phyloP scores from a whole-genome alignment of 2,113 vertebrate species.

The Theropithecus gelada region DNA sequence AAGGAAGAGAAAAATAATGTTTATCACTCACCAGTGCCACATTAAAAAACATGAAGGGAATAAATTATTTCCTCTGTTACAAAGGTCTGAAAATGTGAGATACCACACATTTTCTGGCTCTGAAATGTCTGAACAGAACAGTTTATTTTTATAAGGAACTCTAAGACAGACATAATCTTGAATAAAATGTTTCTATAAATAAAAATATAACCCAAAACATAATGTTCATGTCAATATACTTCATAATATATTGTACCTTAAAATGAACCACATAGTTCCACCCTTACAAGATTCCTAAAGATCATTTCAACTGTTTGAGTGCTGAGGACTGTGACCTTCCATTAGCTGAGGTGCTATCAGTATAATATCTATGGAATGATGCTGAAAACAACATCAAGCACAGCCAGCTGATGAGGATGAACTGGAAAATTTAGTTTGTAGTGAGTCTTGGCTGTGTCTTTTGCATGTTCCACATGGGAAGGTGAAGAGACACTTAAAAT shows the following conservation, averaged over 20 bases:
- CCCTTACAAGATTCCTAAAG: not conserved
- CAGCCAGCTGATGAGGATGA: not conserved
- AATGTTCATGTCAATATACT: not conserved
- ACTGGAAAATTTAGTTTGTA: not conserved
- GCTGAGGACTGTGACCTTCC: not conserved
- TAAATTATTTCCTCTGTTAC: not conserved
- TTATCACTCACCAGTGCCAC: not conserved
- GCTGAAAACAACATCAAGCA: not conserved
- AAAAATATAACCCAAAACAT: not conserved
- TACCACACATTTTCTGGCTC: not conserved
- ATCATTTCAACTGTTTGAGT: not conserved
- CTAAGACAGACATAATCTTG: not conserved
- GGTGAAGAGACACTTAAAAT: not conserved
- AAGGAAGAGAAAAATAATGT: slow-evolving; percentile 6
- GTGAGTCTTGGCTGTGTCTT: not conserved
- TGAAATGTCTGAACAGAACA: slow-evolving; percentile 14
- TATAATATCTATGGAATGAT: not conserved
- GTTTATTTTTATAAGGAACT: not conserved
- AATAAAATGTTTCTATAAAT: not conserved
- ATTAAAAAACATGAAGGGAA: not conserved
- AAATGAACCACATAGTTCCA: not conserved
- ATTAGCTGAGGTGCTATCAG: not conserved
- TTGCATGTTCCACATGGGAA: not conserved
- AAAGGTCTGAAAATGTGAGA: not conserved
- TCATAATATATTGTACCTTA: not conserved